Conservation (phyloP, 2,888 invertebrate species). For the Metellina segmentata region DNA sequence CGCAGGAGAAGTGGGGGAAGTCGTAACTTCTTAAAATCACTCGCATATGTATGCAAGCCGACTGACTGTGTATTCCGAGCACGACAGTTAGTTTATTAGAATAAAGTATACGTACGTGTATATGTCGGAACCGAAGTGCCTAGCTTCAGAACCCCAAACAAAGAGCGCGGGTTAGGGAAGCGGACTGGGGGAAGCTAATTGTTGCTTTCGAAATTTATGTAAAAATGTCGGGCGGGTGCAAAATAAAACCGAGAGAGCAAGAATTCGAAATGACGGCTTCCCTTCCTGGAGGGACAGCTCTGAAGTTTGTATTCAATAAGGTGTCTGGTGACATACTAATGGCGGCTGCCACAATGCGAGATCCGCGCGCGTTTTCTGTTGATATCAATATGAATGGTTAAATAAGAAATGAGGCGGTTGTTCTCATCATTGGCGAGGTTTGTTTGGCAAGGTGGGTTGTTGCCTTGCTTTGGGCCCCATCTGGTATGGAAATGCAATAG, state of each 20-base stretch:
- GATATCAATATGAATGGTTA: neutral
- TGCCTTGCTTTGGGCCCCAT: too few species aligned
- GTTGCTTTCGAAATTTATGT: constrained; percentile 66
- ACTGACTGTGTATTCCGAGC: constrained; percentile 28
- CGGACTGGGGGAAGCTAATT: constrained; percentile 43
- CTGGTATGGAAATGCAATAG: too few species aligned
- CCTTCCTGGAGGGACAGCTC: neutral
- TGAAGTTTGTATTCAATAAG: neutral
- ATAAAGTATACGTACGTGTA: constrained; percentile 45
- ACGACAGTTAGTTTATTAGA: constrained; percentile 57
- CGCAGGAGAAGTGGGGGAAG: constrained; percentile 5
- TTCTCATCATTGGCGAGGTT: too few species aligned
- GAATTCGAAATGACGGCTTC: constrained; percentile 47
- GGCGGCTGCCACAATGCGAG: neutral
- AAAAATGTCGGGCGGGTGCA: constrained; percentile 44
- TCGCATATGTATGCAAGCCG: constrained; percentile 58
- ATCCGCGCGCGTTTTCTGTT: neutral
- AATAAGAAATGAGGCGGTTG: neutral
- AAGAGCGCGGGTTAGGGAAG: neutral
- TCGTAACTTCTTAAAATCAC: constrained; percentile 68
- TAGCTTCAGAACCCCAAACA: constrained; percentile 14
- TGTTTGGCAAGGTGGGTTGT: too few species aligned
- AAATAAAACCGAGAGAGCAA: constrained; percentile 1
- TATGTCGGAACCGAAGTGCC: neutral
- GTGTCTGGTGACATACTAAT: neutral